These are phyloP conservation scores for Branchellion lobata DNA, from an alignment of 2,888 invertebrate species.

Conservation along the genomic window DNA sequence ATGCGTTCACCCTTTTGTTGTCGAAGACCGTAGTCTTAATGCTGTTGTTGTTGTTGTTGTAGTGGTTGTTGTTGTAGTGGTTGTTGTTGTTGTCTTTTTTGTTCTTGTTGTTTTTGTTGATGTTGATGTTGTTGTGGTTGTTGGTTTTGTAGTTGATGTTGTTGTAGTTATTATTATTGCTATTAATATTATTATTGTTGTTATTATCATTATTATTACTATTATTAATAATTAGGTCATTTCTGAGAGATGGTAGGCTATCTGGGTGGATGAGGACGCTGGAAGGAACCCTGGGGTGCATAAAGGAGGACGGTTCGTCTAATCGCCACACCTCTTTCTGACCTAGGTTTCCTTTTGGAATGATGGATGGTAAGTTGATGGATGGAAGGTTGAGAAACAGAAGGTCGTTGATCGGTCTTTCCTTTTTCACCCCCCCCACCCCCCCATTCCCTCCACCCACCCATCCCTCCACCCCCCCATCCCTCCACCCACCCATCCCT, in stretches of 20 bases:
- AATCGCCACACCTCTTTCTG: slow-evolving; percentile 62
- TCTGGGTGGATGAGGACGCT: slow-evolving; percentile 62
- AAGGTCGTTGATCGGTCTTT: neutral
- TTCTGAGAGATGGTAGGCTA: slow-evolving; percentile 58
- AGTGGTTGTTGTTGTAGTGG: neutral
- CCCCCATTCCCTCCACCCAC: no score
- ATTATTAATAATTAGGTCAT: slow-evolving; percentile 45
- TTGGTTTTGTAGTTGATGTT: neutral
- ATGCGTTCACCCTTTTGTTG: neutral
- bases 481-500: no score
- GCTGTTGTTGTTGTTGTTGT: neutral
- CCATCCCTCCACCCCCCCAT: no score
- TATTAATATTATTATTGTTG: neutral
- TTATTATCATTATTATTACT: slow-evolving; percentile 5
- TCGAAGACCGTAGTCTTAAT: neutral
- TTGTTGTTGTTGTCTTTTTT: neutral
- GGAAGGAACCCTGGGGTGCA: slow-evolving; percentile 63
- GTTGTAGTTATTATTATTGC: neutral
- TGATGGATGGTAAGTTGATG: neutral
- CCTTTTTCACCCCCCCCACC: no score
- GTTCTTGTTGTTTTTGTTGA: neutral
- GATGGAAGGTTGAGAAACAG: neutral
- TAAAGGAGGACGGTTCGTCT: slow-evolving; percentile 59
- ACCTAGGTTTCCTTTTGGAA: slow-evolving; percentile 63
- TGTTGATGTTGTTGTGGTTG: neutral